phyloP scores from a whole-genome alignment of 2,113 vertebrate genomes.

The Sinocyclocheilus anophthalmus region DNA sequence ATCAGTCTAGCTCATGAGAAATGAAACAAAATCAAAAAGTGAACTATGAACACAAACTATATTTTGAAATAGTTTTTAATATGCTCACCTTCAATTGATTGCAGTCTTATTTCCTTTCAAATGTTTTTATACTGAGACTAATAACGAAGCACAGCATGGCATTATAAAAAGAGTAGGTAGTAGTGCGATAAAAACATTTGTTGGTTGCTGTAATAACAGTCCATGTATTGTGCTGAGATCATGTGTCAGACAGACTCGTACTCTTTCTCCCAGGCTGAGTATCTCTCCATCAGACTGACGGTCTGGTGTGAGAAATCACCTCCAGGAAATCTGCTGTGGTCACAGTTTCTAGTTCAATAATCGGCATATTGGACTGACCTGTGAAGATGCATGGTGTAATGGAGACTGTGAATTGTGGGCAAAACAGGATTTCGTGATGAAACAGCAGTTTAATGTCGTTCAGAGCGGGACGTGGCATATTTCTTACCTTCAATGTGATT shows the following conservation, averaged over 20 bases:
- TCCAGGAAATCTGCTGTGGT: slow-evolving; percentile 87
- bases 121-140: neutral
- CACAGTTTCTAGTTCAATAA: slow-evolving; percentile 83
- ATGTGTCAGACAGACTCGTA: slow-evolving; percentile 87
- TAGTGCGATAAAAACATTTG: neutral
- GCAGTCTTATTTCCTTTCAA: neutral
- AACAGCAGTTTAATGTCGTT: neutral
- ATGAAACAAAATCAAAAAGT: neutral
- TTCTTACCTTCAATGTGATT: slow-evolving; percentile 80
- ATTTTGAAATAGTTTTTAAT: neutral
- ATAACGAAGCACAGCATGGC: neutral
- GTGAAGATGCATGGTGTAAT: slow-evolving; percentile 46
- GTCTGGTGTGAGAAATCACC: slow-evolving; percentile 88
- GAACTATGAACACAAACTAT: neutral
- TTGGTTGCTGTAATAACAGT: neutral
- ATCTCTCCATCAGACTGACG: slow-evolving; percentile 85
- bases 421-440: slow-evolving; percentile 17
- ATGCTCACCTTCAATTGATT: no score
- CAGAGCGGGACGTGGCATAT: neutral
- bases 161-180: neutral
- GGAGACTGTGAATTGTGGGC: neutral
- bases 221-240: neutral
- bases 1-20: neutral
- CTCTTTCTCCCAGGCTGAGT: slow-evolving; percentile 86
- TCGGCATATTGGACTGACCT: slow-evolving; percentile 71